These are phyloP conservation scores for Percopsis transmontana DNA, from an alignment of 2,113 vertebrate species.

Conservation along the genomic window DNA sequence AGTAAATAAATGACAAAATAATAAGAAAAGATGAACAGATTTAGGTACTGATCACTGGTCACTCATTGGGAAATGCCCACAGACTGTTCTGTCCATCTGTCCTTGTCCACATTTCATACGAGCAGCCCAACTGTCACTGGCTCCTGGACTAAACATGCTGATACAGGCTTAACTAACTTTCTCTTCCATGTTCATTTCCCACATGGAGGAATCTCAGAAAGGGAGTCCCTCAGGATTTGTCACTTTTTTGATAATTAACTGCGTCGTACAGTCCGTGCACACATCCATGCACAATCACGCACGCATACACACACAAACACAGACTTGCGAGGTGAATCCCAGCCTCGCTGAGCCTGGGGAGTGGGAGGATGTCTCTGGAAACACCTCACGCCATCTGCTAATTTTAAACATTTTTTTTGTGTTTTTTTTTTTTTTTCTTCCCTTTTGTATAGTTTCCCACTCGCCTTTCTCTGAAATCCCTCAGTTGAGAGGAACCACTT, in stretches of 20 bases:
- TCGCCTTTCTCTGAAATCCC: no score
- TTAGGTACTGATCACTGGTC: no score
- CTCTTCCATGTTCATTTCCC: slow-evolving; percentile 16
- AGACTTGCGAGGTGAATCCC: slow-evolving; percentile 16
- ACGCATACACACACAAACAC: slow-evolving; percentile 10
- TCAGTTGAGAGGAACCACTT: no score
- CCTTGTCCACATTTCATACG: no score
- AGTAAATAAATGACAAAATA: no score
- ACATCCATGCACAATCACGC: background rate
- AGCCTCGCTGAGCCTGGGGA: slow-evolving; percentile 4
- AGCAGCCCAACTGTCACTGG: background rate
- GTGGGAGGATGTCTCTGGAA: slow-evolving; percentile 44
- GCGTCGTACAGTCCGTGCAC: slow-evolving; percentile 7
- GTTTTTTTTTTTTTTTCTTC: slow-evolving; percentile 27
- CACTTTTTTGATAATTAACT: slow-evolving; percentile 52
- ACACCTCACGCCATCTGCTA: slow-evolving; percentile 40
- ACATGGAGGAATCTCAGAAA: slow-evolving; percentile 19
- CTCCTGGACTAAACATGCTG: slow-evolving; percentile 29
- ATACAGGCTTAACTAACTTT: slow-evolving; percentile 21
- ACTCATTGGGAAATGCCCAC: no score
- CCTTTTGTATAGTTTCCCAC: slow-evolving; percentile 2
- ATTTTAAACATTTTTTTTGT: slow-evolving; percentile 28
- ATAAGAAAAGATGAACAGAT: no score
- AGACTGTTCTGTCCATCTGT: no score
- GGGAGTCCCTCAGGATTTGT: slow-evolving; percentile 24